A percentile compares a stretch with the other conserved stretches of the same genome.
Conservation (phyloP, 2,113 vertebrate genomes). For the Halichoerus grypus region DNA sequence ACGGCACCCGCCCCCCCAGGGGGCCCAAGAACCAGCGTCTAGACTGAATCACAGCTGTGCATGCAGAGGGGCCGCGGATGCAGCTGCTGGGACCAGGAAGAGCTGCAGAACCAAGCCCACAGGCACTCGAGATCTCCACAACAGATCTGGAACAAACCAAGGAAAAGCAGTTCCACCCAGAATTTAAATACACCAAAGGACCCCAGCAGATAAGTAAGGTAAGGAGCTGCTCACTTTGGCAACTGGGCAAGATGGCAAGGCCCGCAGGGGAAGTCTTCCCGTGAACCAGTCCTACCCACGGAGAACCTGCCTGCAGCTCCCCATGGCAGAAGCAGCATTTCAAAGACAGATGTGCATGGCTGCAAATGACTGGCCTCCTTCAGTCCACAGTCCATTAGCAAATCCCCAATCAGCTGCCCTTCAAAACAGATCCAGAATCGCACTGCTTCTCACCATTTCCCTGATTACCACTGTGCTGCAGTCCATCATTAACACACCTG, state of each 20-base stretch:
- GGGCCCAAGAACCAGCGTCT: background rate
- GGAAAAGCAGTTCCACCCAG: background rate
- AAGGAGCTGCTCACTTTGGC: background rate
- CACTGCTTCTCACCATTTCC: background rate
- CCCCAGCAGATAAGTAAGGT: background rate
- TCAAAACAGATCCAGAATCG: background rate
- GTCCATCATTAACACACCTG: background rate
- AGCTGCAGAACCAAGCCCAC: background rate
- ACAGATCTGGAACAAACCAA: background rate
- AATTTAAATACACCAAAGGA: background rate
- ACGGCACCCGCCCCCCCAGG: background rate
- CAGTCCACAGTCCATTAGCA: background rate
- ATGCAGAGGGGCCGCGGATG: rapidly evolving
- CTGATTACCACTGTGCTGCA: background rate
- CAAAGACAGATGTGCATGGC: background rate
- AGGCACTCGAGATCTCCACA: no score
- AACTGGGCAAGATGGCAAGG: background rate
- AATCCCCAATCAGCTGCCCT: background rate
- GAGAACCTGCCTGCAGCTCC: background rate
- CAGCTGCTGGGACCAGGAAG: background rate
- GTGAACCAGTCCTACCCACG: background rate
- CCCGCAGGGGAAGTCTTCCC: no score
- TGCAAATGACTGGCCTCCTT: background rate
- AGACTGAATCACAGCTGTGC: background rate
- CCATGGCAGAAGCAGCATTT: background rate